phyloP scores from a whole-genome alignment of 2,888 invertebrate genomes.

The Spisula subtruncata region DNA sequence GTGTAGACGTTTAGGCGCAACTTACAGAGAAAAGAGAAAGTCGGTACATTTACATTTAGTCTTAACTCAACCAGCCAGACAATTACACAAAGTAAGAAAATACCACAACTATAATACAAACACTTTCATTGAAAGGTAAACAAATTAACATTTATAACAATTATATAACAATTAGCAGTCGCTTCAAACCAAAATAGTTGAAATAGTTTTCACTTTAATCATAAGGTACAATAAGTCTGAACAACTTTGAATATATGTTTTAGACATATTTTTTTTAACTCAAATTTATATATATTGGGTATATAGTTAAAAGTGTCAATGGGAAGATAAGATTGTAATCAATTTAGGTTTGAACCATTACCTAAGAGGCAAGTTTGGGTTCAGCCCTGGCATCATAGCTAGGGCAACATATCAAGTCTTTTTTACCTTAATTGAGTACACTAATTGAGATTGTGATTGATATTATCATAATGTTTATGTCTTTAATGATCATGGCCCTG shows the following conservation, averaged over 20 bases:
- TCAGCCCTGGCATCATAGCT: no score
- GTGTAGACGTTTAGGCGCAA: background rate
- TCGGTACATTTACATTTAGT: conserved; percentile 13
- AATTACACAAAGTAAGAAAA: background rate
- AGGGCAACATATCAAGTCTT: no score
- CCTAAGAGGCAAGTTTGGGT: no score
- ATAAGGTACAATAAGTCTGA: background rate
- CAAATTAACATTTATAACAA: conserved; percentile 27
- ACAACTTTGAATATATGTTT: background rate
- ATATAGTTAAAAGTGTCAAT: no score
- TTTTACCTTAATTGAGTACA: no score
- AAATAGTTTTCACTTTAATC: conserved; percentile 7
- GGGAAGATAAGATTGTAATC: no score
- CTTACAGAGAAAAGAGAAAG: background rate
- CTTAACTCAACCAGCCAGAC: background rate
- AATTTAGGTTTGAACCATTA: no score
- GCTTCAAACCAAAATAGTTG: conserved; percentile 31
- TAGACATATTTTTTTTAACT: no score
- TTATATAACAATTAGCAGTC: conserved; percentile 34
- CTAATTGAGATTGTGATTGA: no score
- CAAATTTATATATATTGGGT: no score
- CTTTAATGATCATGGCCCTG: no score
- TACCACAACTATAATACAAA: background rate
- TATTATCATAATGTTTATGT: no score
- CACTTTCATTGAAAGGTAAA: conserved; percentile 25